Percentiles rank a stretch among this genome's conserved stretches.
Evolutionary conservation across 2,113 vertebrate species (phyloP).

Genomic region (Rousettus leschenaultii): DNA sequence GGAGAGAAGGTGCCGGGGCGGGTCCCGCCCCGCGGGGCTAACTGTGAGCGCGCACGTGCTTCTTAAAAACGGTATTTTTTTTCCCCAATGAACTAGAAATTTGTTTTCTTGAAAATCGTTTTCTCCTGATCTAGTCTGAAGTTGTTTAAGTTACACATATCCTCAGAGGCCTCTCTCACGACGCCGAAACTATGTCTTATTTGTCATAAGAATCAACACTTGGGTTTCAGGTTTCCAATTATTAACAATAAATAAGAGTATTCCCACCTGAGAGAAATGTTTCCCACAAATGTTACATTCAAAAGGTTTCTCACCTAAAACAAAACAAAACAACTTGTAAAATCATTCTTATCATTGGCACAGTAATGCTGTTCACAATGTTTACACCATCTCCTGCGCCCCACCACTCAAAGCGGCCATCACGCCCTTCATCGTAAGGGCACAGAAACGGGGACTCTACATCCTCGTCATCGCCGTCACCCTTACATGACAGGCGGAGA

Average conservation of each 20-base stretch:
- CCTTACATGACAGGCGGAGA: neutral
- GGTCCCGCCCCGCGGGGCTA: neutral
- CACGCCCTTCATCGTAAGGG: accelerated
- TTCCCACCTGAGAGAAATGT: conserved; percentile 97
- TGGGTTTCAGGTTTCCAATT: conserved; percentile 61
- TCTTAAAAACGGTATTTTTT: neutral
- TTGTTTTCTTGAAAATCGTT: neutral
- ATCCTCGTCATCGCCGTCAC: neutral
- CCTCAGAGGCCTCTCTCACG: neutral
- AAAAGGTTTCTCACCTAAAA: conserved; percentile 98
- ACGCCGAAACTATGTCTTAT: neutral
- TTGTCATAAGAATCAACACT: conserved; percentile 38
- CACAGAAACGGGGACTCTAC: accelerated
- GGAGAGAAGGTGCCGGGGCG: neutral
- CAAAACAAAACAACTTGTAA: conserved; percentile 75
- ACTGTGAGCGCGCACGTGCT: neutral
- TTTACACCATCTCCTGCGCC: neutral
- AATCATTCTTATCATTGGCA: neutral
- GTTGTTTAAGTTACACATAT: neutral
- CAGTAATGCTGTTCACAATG: neutral
- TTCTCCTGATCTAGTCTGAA: neutral
- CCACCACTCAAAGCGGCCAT: neutral
- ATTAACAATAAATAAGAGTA: conserved; percentile 76
- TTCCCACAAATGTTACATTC: conserved; percentile 98
- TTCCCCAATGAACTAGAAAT: neutral